A percentile compares a stretch with the other conserved stretches of the same genome.
Conservation (phyloP, 2,797 vertebrate genomes). For the Parauchenoglanis punctatus region DNA sequence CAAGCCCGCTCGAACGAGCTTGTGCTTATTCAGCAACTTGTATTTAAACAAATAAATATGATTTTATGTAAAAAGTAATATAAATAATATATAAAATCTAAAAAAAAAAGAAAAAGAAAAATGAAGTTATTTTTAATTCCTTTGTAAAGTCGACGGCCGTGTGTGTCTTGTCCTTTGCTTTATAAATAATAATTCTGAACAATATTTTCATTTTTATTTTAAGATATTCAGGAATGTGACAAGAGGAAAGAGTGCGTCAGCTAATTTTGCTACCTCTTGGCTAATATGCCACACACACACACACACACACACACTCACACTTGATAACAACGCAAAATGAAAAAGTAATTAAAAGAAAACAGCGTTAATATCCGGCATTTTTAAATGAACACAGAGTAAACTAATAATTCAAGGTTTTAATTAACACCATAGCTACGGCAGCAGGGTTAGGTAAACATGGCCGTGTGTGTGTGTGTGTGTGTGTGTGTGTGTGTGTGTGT, state of each 20-base stretch:
- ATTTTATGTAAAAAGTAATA: background rate
- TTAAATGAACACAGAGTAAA: slow-evolving; percentile 76
- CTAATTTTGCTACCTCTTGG: background rate
- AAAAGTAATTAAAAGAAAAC: slow-evolving; percentile 84
- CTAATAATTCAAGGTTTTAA: slow-evolving; percentile 81
- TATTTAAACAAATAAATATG: background rate
- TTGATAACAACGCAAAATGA: slow-evolving; percentile 68
- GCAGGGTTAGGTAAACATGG: slow-evolving; percentile 80
- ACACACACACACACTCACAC: background rate
- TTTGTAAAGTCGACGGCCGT: background rate
- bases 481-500: slow-evolving; percentile 61
- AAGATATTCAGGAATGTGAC: background rate
- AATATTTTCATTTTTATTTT: background rate
- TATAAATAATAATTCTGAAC: background rate
- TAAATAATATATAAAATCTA: background rate
- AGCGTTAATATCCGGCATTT: slow-evolving; percentile 71
- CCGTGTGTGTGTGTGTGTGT: slow-evolving; percentile 52
- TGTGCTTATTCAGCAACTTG: background rate
- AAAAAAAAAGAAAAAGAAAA: background rate
- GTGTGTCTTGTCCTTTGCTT: background rate
- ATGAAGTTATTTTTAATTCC: background rate
- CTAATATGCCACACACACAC: background rate
- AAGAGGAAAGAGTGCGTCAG: background rate
- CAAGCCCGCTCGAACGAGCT: background rate
- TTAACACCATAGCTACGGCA: slow-evolving; percentile 78